Base-by-base conservation (phyloP, 2,888 invertebrate species). In the Iselma pallidipennis region DNA sequence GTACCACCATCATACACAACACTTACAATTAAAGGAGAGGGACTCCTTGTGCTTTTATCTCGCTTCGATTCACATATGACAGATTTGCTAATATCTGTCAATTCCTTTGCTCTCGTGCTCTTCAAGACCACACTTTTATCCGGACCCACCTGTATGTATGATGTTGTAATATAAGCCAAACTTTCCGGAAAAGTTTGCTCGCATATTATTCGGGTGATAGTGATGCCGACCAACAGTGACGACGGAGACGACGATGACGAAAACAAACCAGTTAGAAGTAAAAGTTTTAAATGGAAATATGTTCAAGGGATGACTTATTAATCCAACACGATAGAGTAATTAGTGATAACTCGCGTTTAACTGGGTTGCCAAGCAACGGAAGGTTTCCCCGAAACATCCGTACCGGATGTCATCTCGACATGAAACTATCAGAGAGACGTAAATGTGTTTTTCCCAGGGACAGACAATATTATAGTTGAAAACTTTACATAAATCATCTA, bases 291-390 rank as follows among this genome's bases (percentile, higher is more conserved):
- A 31, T 31, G 16, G 37, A 19, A 37, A 37, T 37, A 37, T 7
- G n/a, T 0, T 12, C 1, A 50, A 3, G 57, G 57, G 57, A 65
- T 63, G 60, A 63, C 59, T 66, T 63, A 66, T 66, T 68, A 68
- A 66, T 68, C 63, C 48, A 42, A 65, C 56, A 63, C 58, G 61
- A 59, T 59, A 57, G 57, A 56, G 65, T 67, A 67, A 68, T 68
- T 68, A 68, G 59, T 26, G 65, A 53, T 58, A 67, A 59, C 53
- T 62, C 10, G 55, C 45, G 10, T 25, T 49, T 21, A 49, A 49
- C 16, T 29, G 16, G 26, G 60, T 56, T 56, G 51, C 59, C 26
- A 25, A 25, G 60, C 60, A 52, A 56, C 60, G 9, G 26, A 25
- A 14, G 1, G 33, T 31, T 52, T 28, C 21, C 21, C 42, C 25